Conservation (phyloP, 2,888 invertebrate genomes). For the Agrochola macilenta region DNA sequence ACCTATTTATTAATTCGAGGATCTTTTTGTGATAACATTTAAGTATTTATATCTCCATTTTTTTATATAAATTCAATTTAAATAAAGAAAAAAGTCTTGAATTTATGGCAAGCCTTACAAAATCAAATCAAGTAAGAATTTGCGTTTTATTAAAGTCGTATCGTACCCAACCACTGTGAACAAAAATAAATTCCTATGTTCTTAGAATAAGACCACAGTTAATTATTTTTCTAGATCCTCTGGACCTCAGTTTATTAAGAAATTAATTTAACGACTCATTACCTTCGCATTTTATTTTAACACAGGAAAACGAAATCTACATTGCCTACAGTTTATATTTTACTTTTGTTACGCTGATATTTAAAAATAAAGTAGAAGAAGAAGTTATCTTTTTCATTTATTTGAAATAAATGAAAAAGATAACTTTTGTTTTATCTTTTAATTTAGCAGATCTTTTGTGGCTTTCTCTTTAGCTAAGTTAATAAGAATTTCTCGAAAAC, state of each 20-base stretch:
- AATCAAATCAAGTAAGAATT: slow-evolving; percentile 28
- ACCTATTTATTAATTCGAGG: neutral
- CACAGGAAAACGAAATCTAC: neutral
- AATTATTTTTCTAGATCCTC: slow-evolving; percentile 18
- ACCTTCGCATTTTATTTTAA: slow-evolving; percentile 25
- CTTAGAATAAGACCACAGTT: slow-evolving; percentile 10
- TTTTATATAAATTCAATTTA: neutral
- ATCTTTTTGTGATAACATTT: neutral
- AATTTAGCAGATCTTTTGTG: neutral
- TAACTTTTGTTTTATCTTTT: neutral
- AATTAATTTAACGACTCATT: slow-evolving; percentile 35
- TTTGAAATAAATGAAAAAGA: neutral
- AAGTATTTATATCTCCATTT: neutral
- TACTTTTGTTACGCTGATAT: neutral
- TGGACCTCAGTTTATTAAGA: slow-evolving; percentile 24
- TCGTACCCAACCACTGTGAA: slow-evolving; percentile 2
- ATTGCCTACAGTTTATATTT: neutral
- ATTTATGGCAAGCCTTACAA: slow-evolving; percentile 4
- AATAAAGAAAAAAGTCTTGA: neutral
- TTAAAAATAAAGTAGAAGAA: neutral
- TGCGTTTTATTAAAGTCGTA: slow-evolving; percentile 34
- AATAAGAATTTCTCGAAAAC: neutral
- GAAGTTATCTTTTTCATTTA: neutral
- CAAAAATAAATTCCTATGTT: slow-evolving; percentile 4
- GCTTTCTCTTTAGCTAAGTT: neutral